Percentiles rank a stretch among this genome's conserved stretches.
These are phyloP conservation scores for Loripinus fragilis DNA, from an alignment of 2,888 invertebrate genomes.

Conservation along the genomic window DNA sequence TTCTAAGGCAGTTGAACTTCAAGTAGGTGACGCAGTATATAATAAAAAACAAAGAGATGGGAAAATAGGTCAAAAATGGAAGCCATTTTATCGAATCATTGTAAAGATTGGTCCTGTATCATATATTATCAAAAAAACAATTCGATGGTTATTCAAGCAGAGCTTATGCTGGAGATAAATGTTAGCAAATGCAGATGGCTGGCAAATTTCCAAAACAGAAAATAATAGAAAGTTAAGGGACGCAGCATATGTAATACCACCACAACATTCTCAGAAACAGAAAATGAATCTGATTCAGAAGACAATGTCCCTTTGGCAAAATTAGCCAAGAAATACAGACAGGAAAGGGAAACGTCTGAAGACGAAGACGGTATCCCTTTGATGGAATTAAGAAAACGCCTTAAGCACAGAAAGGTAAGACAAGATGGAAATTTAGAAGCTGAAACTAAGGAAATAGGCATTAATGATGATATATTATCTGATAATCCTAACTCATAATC, in stretches of 20 bases:
- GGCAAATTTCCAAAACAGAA: slow-evolving; percentile 12
- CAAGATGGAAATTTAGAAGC: slow-evolving; percentile 4
- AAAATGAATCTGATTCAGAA: background rate
- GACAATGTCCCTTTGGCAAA: background rate
- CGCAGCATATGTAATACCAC: slow-evolving; percentile 22
- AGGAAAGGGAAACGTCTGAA: slow-evolving; percentile 27
- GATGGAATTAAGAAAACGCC: slow-evolving; percentile 29
- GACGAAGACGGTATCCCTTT: slow-evolving; percentile 44
- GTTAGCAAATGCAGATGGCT: slow-evolving; percentile 34
- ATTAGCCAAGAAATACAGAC: slow-evolving; percentile 15
- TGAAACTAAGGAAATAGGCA: background rate
- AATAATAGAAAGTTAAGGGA: slow-evolving; percentile 10
- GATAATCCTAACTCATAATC: no score
- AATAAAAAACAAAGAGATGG: slow-evolving; percentile 9
- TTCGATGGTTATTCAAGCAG: slow-evolving; percentile 19
- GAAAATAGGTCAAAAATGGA: slow-evolving; percentile 44
- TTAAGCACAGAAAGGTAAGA: slow-evolving; percentile 7
- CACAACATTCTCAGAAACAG: slow-evolving; percentile 10
- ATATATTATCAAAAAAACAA: slow-evolving; percentile 41
- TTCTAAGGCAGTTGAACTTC: slow-evolving; percentile 33
- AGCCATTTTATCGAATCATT: slow-evolving; percentile 46
- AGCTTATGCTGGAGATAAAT: slow-evolving; percentile 34
- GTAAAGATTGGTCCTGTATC: slow-evolving; percentile 39
- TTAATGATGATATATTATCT: no score
- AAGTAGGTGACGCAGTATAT: slow-evolving; percentile 51